phyloP scores from a whole-genome alignment of 92 coral and sea anemone genomes.

The Muricea muricata region DNA sequence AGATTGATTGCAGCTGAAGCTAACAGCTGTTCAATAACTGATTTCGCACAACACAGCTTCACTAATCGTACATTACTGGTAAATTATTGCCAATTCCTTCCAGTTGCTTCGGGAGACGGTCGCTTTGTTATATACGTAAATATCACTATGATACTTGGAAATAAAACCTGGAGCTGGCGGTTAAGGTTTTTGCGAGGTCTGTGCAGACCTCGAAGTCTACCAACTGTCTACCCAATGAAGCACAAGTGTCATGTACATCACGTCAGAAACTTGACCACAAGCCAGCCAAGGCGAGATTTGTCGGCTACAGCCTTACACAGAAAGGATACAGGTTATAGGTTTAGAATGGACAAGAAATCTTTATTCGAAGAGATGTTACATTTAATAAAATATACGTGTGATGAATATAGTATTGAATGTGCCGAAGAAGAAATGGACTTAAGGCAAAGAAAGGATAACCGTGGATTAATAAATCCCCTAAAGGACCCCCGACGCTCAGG shows the following conservation, averaged over 20 bases:
- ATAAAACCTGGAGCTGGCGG: background rate
- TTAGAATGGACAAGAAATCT: constrained; percentile 46
- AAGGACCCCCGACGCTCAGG: background rate
- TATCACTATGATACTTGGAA: constrained; percentile 47
- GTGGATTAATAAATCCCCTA: background rate
- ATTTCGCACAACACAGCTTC: constrained; percentile 59
- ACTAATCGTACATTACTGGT: constrained; percentile 49
- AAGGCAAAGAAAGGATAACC: background rate
- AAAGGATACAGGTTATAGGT: constrained; percentile 62
- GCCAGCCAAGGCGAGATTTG: constrained; percentile 46
- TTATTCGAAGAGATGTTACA: constrained; percentile 55
- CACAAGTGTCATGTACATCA: background rate
- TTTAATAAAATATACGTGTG: constrained; percentile 48
- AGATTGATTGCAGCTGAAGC: constrained; percentile 19
- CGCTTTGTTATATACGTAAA: constrained; percentile 59
- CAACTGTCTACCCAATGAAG: background rate
- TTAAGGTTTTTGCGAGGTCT: background rate
- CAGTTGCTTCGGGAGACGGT: constrained; percentile 56
- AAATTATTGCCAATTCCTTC: constrained; percentile 49
- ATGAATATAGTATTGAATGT: background rate
- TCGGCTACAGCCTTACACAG: constrained; percentile 57
- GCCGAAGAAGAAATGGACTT: background rate
- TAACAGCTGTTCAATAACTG: constrained; percentile 34
- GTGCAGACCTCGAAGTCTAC: background rate
- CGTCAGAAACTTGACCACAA: constrained; percentile 52